Percentiles rank a stretch among this genome's conserved stretches.
Evolutionary conservation across 2,888 invertebrate species (phyloP).

Genomic region (Drosophila infuscata): DNA sequence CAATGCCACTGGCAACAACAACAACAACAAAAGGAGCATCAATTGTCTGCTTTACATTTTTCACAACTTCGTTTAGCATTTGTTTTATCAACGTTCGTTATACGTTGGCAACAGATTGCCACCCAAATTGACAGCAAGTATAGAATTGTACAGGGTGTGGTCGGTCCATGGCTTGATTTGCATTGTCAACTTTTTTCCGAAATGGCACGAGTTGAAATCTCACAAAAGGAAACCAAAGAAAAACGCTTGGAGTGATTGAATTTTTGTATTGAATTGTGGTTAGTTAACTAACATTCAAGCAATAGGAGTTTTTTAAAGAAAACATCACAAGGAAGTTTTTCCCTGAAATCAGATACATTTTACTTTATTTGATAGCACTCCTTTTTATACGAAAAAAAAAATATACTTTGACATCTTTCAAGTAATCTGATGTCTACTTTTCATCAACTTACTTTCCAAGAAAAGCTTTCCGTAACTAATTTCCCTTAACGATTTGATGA

Average conservation of each 20-base stretch:
- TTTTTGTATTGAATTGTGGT: neutral
- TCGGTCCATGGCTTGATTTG: conserved; percentile 49
- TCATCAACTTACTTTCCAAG: neutral
- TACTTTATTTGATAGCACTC: neutral
- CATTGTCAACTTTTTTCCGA: conserved; percentile 41
- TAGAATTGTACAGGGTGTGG: conserved; percentile 37
- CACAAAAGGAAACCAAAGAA: neutral
- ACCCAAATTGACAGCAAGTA: conserved; percentile 50
- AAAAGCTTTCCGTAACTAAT: neutral
- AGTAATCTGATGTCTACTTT: neutral
- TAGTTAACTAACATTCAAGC: neutral
- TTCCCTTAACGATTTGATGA: neutral
- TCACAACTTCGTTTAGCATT: conserved; percentile 55
- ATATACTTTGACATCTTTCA: neutral
- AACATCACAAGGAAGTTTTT: neutral
- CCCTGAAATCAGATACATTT: neutral
- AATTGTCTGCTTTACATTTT: conserved; percentile 53
- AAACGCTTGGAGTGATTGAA: neutral
- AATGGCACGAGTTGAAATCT: conserved; percentile 30
- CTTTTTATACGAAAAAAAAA: neutral
- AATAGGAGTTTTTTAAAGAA: neutral
- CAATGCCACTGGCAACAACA: conserved; percentile 38
- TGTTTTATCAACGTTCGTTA: conserved; percentile 46
- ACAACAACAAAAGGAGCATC: conserved; percentile 25
- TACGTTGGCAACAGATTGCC: conserved; percentile 57